Base-by-base conservation (phyloP, 2,888 invertebrate species). In the Myopa tessellatipennis region DNA sequence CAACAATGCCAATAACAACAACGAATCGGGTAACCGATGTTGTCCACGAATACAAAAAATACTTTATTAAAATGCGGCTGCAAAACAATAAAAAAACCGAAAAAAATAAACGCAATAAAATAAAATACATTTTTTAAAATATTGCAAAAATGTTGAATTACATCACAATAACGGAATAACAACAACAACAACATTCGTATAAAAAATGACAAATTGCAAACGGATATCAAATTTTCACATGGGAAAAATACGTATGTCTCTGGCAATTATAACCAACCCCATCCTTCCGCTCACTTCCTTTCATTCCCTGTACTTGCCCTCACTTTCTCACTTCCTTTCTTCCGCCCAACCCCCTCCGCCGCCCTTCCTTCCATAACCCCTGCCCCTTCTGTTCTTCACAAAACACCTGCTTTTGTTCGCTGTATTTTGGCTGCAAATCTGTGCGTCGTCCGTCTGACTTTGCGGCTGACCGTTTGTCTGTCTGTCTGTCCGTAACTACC, bases 181-280 rank as follows among this genome's bases (percentile, higher is more conserved):
- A 68, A 68, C 60, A 26, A 74, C 55, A 76, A 76, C 40, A 71
- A 67, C 40, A 55, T 26, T 8, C n/a, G 74, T 18, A 61, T 60
- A 73, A 70, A 58, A 77, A 74, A 79, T 77, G 77, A 79, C 77
- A 79, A 77, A 79, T 79, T 79, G 75, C 74, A 79, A 79, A 14
- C 77, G 79, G 77, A 79, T 74, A 70, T 71, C 18, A 71, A 77
- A 79, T 72, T 77, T 75, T 67, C 67, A 45, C 75, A 78, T 75
- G 78, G 75, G 45, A 45, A 45, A 77, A 74, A 74, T 72, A 63
- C 60, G 67, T 36, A 38, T 61, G 38, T 36, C 38, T n/a, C 16
- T 55, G 34, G 60, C 26, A n/a, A 36, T 70, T 55, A 40, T 40
- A 40, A 70, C 18, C 34, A 55, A 26, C 18, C 34, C 16, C 52